Percentiles rank a stretch among this genome's conserved stretches.
Evolutionary conservation across 2,888 invertebrate species (phyloP).

Genomic region (Molorchus minor): DNA sequence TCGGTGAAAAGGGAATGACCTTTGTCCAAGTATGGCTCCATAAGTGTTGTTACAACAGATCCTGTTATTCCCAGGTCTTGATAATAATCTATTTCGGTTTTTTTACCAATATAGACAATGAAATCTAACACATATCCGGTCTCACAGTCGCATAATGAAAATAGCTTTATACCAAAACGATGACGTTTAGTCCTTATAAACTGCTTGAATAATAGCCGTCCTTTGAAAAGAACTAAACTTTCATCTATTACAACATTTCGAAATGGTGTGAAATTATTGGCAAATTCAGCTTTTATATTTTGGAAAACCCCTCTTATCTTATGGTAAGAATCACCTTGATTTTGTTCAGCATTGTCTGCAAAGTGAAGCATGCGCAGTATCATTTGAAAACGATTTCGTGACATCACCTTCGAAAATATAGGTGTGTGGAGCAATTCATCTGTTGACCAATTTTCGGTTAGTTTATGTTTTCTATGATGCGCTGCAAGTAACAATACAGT

Average conservation of each 20-base stretch:
- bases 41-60: neutral
- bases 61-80: neutral
- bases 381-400: conserved; percentile 7
- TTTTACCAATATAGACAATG: conserved; percentile 2
- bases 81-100: neutral
- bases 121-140: neutral
- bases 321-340: neutral
- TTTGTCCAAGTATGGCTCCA: neutral
- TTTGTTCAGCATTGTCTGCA: no score
- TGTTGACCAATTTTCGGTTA: conserved; percentile 8
- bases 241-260: neutral
- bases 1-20: neutral
- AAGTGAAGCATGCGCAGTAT: conserved; percentile 6
- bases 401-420: conserved; percentile 1
- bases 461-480: neutral
- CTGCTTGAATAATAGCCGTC: conserved; percentile 1
- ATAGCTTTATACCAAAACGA: conserved; percentile 2
- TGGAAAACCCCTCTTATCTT: neutral
- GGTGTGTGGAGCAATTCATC: conserved; percentile 1
- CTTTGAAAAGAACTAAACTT: conserved; percentile 1
- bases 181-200: conserved; percentile 4
- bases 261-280: neutral
- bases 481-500: conserved; percentile 6
- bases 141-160: conserved; percentile 1
- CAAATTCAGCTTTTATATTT: neutral